These are phyloP conservation scores for Gephyroberyx darwinii DNA, from an alignment of 2,797 vertebrate genomes.

Conservation along the genomic window DNA sequence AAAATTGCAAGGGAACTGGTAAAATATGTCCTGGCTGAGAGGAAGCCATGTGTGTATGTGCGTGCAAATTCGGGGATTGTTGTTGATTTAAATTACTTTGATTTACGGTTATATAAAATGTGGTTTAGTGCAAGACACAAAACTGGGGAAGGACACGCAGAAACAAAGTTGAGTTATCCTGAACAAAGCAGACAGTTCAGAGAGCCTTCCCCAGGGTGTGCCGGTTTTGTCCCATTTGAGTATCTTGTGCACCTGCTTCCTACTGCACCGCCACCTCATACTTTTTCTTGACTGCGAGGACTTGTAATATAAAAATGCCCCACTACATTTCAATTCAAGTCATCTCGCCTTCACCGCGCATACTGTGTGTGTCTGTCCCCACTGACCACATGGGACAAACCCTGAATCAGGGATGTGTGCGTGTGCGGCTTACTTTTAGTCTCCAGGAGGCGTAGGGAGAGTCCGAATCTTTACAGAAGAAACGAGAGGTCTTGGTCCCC, in stretches of 20 bases:
- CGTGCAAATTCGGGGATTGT: slow-evolving; percentile 1
- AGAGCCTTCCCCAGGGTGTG: slow-evolving; percentile 22
- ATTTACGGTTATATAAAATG: no score
- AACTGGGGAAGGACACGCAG: background rate
- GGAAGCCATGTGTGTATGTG: background rate
- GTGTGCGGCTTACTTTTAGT: slow-evolving; percentile 85
- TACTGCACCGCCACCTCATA: slow-evolving; percentile 14
- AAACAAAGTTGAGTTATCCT: slow-evolving; percentile 34
- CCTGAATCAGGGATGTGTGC: no score
- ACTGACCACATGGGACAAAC: no score
- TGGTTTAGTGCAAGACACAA: no score
- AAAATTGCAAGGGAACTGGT: background rate
- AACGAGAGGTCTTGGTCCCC: slow-evolving; percentile 95
- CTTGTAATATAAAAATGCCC: background rate
- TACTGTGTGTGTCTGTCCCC: no score
- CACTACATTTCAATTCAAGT: no score
- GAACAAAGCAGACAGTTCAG: slow-evolving; percentile 55
- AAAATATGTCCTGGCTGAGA: background rate
- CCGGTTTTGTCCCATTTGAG: slow-evolving; percentile 38
- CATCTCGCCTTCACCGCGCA: no score
- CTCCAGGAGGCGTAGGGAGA: slow-evolving; percentile 92
- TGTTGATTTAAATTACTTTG: no score
- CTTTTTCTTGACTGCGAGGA: background rate
- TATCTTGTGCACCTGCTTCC: slow-evolving; percentile 47
- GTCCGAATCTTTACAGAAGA: slow-evolving; percentile 93